phyloP scores from a whole-genome alignment of 2,888 invertebrate species.

The Acronicta leporina region DNA sequence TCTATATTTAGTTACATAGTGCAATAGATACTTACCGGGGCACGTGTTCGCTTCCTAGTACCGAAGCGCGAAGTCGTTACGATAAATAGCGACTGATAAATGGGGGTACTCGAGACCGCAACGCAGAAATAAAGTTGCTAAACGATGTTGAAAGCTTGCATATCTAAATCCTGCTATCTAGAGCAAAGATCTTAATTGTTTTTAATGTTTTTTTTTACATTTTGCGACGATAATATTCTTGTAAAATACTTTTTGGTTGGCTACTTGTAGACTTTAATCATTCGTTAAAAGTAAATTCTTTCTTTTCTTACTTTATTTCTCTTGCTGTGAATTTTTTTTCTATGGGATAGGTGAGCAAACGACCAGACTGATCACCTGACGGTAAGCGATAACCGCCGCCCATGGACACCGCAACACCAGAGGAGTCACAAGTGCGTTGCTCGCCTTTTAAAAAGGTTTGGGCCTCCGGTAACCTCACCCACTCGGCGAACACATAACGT shows the following conservation, averaged over 20 bases:
- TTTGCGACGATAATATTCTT: slow-evolving; percentile 9
- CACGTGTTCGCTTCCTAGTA: slow-evolving; percentile 61
- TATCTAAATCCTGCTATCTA: slow-evolving; percentile 39
- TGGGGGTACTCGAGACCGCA: slow-evolving; percentile 44
- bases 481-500: no score
- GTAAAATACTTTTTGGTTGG: slow-evolving; percentile 13
- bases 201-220: slow-evolving; percentile 17
- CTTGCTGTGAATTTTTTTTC: no score
- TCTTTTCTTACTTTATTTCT: no score
- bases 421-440: no score
- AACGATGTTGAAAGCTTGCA: slow-evolving; percentile 46
- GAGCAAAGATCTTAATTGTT: slow-evolving; percentile 44
- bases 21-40: slow-evolving; percentile 34
- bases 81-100: slow-evolving; percentile 73
- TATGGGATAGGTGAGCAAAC: no score
- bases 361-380: no score
- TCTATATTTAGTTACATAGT: slow-evolving; percentile 11
- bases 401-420: no score
- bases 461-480: no score
- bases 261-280: neutral
- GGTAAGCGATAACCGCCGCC: no score
- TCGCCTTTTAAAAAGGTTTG: no score
- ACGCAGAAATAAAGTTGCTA: slow-evolving; percentile 58
- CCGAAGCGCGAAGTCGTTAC: slow-evolving; percentile 67
- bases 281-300: no score